These are phyloP conservation scores for Rhinatrema bivittatum DNA, from an alignment of 2,797 vertebrate species.

Conservation along the genomic window DNA sequence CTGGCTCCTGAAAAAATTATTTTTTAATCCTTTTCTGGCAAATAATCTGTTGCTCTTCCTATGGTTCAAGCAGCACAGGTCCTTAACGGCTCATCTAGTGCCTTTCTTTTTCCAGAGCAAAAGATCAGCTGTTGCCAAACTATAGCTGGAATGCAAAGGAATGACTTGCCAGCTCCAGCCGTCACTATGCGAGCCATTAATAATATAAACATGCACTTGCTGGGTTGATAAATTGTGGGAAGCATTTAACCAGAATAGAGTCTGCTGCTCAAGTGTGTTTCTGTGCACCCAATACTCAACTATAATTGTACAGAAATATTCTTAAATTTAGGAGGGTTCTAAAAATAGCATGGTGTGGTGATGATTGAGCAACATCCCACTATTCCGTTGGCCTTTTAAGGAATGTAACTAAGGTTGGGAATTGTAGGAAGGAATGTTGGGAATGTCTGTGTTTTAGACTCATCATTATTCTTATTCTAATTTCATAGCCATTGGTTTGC, in stretches of 20 bases:
- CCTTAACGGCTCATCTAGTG: no score
- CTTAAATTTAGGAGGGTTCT: slow-evolving; percentile 1
- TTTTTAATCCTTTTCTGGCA: no score
- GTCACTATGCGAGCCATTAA: not conserved
- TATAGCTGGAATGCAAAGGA: slow-evolving; percentile 3
- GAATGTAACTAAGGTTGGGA: slow-evolving; percentile 22
- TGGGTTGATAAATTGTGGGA: slow-evolving; percentile 9
- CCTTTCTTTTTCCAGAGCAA: no score
- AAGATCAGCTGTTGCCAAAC: no score
- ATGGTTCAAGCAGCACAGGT: no score
- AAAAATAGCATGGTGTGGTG: slow-evolving; percentile 30
- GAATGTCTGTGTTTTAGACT: slow-evolving; percentile 35
- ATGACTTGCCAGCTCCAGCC: not conserved
- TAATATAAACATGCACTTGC: not conserved
- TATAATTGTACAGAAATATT: slow-evolving; percentile 8
- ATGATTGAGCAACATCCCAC: slow-evolving; percentile 31
- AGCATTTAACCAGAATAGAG: not conserved
- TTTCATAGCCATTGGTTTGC: slow-evolving; percentile 9
- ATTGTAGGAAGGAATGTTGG: slow-evolving; percentile 32
- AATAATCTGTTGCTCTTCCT: no score
- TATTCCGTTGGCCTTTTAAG: slow-evolving; percentile 45
- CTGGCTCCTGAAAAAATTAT: no score
- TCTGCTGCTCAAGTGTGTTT: not conserved
- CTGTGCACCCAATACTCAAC: not conserved
- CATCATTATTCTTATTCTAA: not conserved